These are phyloP conservation scores for Edolisoma coerulescens DNA, from an alignment of 2,113 vertebrate genomes.

Conservation along the genomic window DNA sequence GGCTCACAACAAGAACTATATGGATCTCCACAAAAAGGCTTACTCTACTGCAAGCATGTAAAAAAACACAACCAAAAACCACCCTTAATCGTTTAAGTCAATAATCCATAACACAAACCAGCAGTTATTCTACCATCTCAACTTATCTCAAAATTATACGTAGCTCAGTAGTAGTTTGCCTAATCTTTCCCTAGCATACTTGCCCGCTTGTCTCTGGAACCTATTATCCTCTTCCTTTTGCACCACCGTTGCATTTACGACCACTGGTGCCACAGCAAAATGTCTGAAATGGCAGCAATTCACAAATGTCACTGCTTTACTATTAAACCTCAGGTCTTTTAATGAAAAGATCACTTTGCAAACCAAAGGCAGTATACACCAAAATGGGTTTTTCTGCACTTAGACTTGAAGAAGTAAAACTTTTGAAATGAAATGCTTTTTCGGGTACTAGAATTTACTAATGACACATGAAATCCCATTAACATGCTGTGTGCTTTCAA, in stretches of 20 bases:
- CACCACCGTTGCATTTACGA: neutral
- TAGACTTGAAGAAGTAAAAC: neutral
- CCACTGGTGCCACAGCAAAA: neutral
- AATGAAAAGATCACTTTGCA: neutral
- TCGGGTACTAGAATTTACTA: neutral
- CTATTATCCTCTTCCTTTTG: neutral
- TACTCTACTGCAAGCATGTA: neutral
- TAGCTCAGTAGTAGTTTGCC: neutral
- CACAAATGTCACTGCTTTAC: neutral
- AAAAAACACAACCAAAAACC: neutral
- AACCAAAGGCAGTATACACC: neutral
- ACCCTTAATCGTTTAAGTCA: neutral
- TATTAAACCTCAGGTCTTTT: neutral
- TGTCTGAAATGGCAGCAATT: neutral
- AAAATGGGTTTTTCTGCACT: accelerated
- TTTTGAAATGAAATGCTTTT: neutral
- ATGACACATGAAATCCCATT: neutral
- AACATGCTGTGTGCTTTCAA: neutral
- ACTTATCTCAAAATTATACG: neutral
- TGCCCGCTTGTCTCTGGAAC: neutral
- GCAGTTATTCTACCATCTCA: neutral
- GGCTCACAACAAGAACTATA: neutral
- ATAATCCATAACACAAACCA: neutral
- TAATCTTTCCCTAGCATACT: neutral
- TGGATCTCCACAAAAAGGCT: neutral